A percentile compares a stretch with the other conserved stretches of the same genome.
Conservation (phyloP, 2,888 invertebrate genomes). For the Limnephilus lunatus region DNA sequence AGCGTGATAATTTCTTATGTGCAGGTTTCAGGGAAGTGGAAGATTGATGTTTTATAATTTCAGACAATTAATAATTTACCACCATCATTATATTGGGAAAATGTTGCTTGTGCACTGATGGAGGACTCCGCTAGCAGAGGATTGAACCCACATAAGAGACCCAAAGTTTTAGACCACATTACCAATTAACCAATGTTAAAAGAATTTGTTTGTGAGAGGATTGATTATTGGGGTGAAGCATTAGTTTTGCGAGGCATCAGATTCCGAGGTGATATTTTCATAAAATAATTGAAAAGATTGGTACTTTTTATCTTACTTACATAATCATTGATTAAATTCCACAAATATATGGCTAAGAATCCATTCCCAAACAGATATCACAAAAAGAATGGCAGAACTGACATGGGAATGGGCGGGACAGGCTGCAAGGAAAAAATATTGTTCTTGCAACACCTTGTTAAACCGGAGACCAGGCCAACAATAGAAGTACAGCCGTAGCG, state of each 20-base stretch:
- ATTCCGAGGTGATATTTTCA: neutral
- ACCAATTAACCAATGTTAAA: neutral
- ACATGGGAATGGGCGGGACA: neutral
- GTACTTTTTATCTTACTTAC: neutral
- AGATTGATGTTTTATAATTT: too few relatives aligned
- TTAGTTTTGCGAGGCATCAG: neutral
- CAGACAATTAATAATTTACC: too few relatives aligned
- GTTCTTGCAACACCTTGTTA: neutral
- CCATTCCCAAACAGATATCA: neutral
- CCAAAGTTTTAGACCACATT: too few relatives aligned
- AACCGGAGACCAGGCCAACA: neutral
- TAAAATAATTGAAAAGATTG: neutral
- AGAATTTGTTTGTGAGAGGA: neutral
- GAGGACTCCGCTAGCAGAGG: too few relatives aligned
- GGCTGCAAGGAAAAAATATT: neutral
- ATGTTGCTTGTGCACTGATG: too few relatives aligned
- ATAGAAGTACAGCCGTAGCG: neutral
- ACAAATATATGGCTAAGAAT: neutral
- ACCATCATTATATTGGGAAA: too few relatives aligned
- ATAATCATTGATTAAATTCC: neutral
- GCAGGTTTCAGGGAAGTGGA: neutral
- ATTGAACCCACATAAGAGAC: too few relatives aligned
- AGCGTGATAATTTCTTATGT: too few relatives aligned
- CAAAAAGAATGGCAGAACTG: neutral
- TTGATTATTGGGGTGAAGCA: slow-evolving; percentile 46